Evolutionary conservation across 2,888 invertebrate genomes (phyloP), one percentile per base, ranked within the genome.

Genomic region (Allolobophora icterica): DNA sequence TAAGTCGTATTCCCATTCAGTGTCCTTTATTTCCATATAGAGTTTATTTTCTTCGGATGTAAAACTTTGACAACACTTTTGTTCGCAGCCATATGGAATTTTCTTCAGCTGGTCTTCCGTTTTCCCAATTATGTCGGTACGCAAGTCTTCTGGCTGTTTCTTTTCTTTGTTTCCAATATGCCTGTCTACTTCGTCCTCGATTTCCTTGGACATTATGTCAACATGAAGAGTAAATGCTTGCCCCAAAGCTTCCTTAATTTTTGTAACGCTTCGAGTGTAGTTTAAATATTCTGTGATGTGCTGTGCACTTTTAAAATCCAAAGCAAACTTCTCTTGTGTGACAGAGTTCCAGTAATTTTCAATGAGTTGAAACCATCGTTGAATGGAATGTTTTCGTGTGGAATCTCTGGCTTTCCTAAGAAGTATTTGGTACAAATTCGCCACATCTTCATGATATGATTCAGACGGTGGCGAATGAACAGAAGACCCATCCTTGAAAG

Each of bases 381-480:
- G 34, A 84, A 84, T 30, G 3, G 34, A 33, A 84, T 11, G 84
- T 15, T 34, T 34, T 0, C 84, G 33, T 33, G 33, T 33, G 15
- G 84, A 33, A 84, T 33, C 84, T 34, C 35, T 21, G 33, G 34
- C 84, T 84, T n/a, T 33, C 21, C 19, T 4, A 13, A 84, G 84
- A 35, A 84, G 84, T 35, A 35, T 34, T 21, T 84, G 84, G n/a
- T 84, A 84, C 35, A 84, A 35, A 2, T 84, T 33, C 6, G 21
- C 34, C 19, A n/a, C n/a, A n/a, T n/a, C n/a, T n/a, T n/a, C n/a
- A n/a, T n/a, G n/a, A n/a, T n/a, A n/a, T n/a, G n/a, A 84, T 33
- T 84, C 84, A 84, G 84, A 84, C 4, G 84, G 84, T 19, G 84
- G 84, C 8, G 84, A 34, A 84, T 84, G 84, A 84, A 84, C 84